phyloP scores from a whole-genome alignment of 1,140 invertebrate species.

The Leucophenga varia region DNA sequence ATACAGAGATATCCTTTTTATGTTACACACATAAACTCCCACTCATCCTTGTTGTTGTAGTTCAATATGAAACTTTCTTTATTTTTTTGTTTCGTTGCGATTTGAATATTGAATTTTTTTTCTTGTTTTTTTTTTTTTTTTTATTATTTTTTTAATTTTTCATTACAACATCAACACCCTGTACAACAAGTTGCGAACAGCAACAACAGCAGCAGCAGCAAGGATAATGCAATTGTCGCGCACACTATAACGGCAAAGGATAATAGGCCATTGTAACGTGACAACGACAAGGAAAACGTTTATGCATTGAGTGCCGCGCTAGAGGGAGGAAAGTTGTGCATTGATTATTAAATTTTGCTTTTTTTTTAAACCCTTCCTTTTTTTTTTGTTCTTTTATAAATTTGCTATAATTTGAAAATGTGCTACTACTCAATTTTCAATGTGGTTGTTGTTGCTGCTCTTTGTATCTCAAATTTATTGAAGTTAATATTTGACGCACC shows the following conservation, averaged over 20 bases:
- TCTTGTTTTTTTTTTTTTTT: slow-evolving; percentile 37
- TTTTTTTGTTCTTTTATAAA: slow-evolving; percentile 13
- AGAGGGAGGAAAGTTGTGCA: slow-evolving; percentile 11
- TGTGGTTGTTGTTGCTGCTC: neutral
- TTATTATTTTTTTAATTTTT: slow-evolving; percentile 50
- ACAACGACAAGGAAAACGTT: no score
- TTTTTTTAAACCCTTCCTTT: slow-evolving; percentile 32
- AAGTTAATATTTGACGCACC: slow-evolving; percentile 49
- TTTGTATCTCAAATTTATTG: slow-evolving; percentile 46
- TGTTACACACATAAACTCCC: no score
- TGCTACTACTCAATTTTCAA: no score
- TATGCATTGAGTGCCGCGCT: neutral
- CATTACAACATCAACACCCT: slow-evolving; percentile 52
- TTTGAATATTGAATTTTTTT: slow-evolving; percentile 1
- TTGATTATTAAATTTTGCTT: slow-evolving; percentile 33
- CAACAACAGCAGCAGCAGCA: slow-evolving; percentile 19
- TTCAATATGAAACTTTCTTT: no score
- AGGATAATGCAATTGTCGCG: no score
- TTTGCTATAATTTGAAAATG: slow-evolving; percentile 30
- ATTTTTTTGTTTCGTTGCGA: slow-evolving; percentile 5
- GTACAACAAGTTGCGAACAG: slow-evolving; percentile 51
- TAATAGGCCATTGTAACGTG: no score
- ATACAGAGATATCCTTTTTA: no score
- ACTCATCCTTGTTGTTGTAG: no score
- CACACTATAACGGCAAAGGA: no score